A percentile compares a stretch with the other conserved stretches of the same genome.
Evolutionary conservation across 2,888 invertebrate species (phyloP).

Genomic region (Napeogenes inachia): DNA sequence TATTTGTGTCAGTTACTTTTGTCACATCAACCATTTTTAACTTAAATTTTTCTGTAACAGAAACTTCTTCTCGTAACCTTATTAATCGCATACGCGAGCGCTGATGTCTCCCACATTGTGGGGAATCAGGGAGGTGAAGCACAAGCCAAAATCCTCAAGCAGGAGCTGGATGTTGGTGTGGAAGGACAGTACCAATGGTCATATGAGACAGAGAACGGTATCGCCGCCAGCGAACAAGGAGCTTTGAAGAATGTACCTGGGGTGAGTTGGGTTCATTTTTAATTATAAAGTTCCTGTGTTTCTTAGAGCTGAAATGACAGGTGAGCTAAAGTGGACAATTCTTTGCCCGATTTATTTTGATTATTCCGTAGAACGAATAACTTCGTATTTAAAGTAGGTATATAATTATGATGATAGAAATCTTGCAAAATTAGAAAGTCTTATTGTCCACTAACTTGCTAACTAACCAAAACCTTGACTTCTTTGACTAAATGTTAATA

Average conservation of each 20-base stretch:
- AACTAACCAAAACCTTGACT: too few relatives aligned
- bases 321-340: too few relatives aligned
- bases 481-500: too few relatives aligned
- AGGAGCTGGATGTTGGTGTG: conserved; percentile 55
- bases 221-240: conserved; percentile 73
- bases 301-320: too few relatives aligned
- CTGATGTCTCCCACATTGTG: conserved; percentile 60
- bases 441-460: too few relatives aligned
- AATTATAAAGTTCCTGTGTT: too few relatives aligned
- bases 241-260: conserved; percentile 58
- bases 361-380: too few relatives aligned
- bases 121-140: conserved; percentile 27
- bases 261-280: conserved; percentile 39
- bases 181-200: conserved; percentile 73
- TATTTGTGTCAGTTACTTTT: too few relatives aligned
- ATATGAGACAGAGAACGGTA: conserved; percentile 79
- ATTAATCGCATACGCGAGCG: conserved; percentile 30
- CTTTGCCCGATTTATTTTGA: too few relatives aligned
- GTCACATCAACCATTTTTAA: not conserved
- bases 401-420: too few relatives aligned
- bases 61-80: conserved; percentile 33
- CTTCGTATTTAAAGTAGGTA: too few relatives aligned
- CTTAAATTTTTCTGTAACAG: conserved; percentile 18
- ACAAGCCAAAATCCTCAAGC: conserved; percentile 47
- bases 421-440: too few relatives aligned